These are phyloP conservation scores for Notiomystis cincta DNA, from an alignment of 2,113 vertebrate genomes.

Conservation along the genomic window DNA sequence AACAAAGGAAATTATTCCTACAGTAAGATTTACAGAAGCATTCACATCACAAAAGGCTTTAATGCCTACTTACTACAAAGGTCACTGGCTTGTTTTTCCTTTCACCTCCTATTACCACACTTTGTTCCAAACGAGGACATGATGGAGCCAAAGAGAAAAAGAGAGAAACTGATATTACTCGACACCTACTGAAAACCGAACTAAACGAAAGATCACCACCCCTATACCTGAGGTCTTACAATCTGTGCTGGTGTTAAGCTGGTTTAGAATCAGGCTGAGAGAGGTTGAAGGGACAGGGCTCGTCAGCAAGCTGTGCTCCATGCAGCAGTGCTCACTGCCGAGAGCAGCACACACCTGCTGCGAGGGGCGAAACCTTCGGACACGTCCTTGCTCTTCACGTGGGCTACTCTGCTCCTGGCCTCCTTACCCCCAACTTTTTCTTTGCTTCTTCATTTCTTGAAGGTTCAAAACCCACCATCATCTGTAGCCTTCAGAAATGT, in stretches of 20 bases:
- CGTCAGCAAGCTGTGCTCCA: not conserved
- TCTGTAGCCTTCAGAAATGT: not conserved
- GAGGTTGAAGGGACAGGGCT: fast-evolving
- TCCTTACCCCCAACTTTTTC: not conserved
- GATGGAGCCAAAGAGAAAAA: not conserved
- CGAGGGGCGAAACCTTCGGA: not conserved
- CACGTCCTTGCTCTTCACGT: no score
- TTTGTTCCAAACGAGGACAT: not conserved
- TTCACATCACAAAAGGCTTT: not conserved
- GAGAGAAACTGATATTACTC: not conserved
- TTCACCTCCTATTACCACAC: not conserved
- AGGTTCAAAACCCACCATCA: not conserved
- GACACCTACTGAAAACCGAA: fast-evolving
- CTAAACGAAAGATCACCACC: not conserved
- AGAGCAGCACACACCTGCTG: not conserved
- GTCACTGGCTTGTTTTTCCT: not conserved
- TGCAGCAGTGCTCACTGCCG: not conserved
- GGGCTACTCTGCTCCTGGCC: not conserved
- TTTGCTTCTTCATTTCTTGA: not conserved
- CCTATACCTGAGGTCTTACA: not conserved
- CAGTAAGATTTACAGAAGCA: not conserved
- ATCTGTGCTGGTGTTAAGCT: not conserved
- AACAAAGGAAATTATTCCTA: not conserved
- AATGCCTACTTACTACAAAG: not conserved
- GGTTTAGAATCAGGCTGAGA: not conserved